Evolutionary conservation across 2,797 vertebrate species (phyloP).

Genomic region (Pantherophis vulpinus): DNA sequence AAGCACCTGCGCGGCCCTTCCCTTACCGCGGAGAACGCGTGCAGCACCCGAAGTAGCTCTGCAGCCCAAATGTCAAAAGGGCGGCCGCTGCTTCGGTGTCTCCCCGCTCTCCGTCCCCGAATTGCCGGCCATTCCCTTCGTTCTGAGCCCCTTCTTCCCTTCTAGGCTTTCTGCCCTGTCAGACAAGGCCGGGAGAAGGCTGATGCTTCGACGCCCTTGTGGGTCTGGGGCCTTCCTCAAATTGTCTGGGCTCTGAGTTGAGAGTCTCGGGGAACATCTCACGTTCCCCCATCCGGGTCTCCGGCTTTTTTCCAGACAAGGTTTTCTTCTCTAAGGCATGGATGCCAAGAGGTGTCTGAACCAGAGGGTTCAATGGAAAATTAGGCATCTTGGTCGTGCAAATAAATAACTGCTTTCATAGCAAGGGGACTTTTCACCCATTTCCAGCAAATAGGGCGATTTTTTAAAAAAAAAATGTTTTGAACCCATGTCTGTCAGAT

Average conservation of each 20-base stretch:
- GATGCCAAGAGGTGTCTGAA: background rate
- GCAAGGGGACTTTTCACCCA: background rate
- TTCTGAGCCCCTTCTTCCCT: background rate
- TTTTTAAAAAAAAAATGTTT: background rate
- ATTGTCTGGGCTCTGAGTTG: background rate
- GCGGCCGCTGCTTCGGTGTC: background rate
- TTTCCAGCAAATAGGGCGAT: too few species aligned
- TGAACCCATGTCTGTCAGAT: background rate
- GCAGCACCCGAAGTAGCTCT: background rate
- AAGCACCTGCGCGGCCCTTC: conserved; percentile 65
- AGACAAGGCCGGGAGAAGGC: background rate
- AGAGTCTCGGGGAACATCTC: background rate
- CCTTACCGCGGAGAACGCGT: background rate
- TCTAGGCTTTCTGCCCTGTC: background rate
- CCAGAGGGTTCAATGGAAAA: background rate
- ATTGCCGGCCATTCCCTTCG: background rate
- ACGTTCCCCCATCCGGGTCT: conserved; percentile 5
- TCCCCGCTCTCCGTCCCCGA: background rate
- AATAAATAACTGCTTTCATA: background rate
- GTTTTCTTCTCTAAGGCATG: background rate
- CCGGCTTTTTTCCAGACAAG: conserved; percentile 6
- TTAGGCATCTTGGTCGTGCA: too few species aligned
- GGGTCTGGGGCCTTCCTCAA: background rate
- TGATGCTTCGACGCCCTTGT: background rate
- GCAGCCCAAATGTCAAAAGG: background rate